Base-by-base conservation (phyloP, 2,888 invertebrate species). In the Hydroisotoma schaefferi region DNA sequence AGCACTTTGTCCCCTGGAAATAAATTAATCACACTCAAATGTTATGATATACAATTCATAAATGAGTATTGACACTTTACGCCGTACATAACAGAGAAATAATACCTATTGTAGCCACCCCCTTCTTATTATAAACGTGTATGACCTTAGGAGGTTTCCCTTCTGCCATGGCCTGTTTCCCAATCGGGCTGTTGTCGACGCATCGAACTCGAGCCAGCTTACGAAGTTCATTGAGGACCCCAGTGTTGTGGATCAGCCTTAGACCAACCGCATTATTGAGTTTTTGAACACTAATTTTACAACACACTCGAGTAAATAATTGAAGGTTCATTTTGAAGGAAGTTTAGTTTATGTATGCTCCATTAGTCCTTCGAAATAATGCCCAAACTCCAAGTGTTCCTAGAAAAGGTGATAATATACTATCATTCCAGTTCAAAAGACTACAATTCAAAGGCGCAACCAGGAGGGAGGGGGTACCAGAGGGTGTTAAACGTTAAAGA, bases 151-250 rank as follows among this genome's bases (percentile, higher is more conserved):
- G 94, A 12, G 95, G 93, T 78, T 88, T 90, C 48, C 97, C 97
- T 76, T 93, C 90, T 1, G 88, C 84, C 88, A 94, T 94, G 1
- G 97, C 95, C 75, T 88, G 84, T 76, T 91, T 94, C 33, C 98
- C 99, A 62, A 99, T 85, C 70, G 88, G 87, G 57, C 94, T 94
- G 78, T 99, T 99, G 78, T 99, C 99, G 2, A 99, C 98, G 5
- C 97, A 94, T 73, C 94, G 81, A 18, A 97, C 79, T 51, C 92
- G 81, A 1, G 90, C 83, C 69, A 91, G 74, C 75, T 87, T 84
- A 15, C 47, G 52, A 3, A 70, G 26, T 15, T 62, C 48, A 27
- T 46, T 54, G 1, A 64, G 54, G 10, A 58, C 38, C n/a, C 49
- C 25, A 44, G 54, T 59, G 20, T 38, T 22, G 25, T 64, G 63